Evolutionary conservation across 2,888 invertebrate species (phyloP).

Genomic region (Sinotaia quadrata): DNA sequence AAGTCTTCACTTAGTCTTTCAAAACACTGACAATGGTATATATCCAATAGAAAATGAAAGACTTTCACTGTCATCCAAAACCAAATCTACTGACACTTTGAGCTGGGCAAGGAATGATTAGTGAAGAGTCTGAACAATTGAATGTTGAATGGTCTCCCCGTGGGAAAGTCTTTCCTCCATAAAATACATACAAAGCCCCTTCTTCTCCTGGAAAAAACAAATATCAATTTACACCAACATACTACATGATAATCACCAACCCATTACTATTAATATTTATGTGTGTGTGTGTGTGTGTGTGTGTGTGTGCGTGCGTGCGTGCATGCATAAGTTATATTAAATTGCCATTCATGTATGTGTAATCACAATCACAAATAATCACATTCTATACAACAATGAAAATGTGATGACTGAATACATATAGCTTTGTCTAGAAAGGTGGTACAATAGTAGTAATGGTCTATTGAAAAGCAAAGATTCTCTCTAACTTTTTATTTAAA

Average conservation of each 20-base stretch:
- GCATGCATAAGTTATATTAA: too few relatives aligned
- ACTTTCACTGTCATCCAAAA: too few relatives aligned
- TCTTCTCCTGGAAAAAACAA: conserved; percentile 44
- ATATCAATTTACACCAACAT: not conserved
- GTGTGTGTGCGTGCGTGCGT: not conserved
- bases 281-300: conserved; percentile 1
- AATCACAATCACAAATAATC: not conserved
- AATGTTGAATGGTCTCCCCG: conserved; percentile 35
- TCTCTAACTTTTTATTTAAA: too few relatives aligned
- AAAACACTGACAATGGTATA: too few relatives aligned
- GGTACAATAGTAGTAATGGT: too few relatives aligned
- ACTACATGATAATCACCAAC: not conserved
- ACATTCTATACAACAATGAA: too few relatives aligned
- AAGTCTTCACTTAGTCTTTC: too few relatives aligned
- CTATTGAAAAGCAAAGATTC: too few relatives aligned
- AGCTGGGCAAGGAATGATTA: conserved; percentile 50
- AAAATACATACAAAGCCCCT: conserved; percentile 49
- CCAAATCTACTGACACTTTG: conserved; percentile 44
- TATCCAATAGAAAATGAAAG: too few relatives aligned
- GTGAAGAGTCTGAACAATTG: conserved; percentile 37
- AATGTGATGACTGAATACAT: too few relatives aligned
- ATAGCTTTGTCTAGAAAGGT: too few relatives aligned
- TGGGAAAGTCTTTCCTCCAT: conserved; percentile 49
- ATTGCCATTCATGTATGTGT: too few relatives aligned
- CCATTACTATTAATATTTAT: not conserved